Percentiles rank a stretch among this genome's conserved stretches.
These are phyloP conservation scores for Cryptus armator DNA, from an alignment of 2,888 invertebrate genomes.

Conservation along the genomic window DNA sequence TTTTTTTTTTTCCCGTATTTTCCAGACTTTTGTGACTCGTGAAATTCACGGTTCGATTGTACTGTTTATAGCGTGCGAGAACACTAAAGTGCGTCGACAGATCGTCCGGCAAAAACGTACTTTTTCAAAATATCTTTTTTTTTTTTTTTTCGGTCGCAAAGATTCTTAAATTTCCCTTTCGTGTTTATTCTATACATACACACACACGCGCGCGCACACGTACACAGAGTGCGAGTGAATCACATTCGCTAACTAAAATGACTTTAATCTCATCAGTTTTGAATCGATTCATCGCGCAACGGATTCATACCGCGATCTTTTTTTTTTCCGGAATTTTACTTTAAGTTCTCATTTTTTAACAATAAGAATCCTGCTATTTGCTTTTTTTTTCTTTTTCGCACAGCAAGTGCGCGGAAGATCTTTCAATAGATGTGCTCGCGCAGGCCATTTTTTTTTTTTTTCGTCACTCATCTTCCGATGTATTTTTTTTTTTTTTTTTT, in stretches of 20 bases:
- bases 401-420: conserved; percentile 30
- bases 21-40: background rate
- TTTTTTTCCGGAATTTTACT: conserved; percentile 37
- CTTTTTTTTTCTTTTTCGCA: conserved; percentile 28
- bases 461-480: conserved; percentile 8
- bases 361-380: conserved; percentile 34
- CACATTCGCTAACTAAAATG: conserved; percentile 12
- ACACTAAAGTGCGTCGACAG: conserved; percentile 19
- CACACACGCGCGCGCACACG: background rate
- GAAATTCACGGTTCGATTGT: conserved; percentile 27
- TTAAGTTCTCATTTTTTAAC: conserved; percentile 24
- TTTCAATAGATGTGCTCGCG: conserved; percentile 8
- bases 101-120: conserved; percentile 2
- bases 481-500: conserved; percentile 19
- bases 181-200: background rate
- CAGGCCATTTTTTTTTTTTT: background rate
- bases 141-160: conserved; percentile 15
- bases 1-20: too few relatives aligned
- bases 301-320: conserved; percentile 18
- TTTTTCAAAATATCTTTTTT: conserved; percentile 31
- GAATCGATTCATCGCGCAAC: conserved; percentile 24
- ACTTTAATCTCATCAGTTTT: conserved; percentile 13
- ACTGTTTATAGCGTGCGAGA: conserved; percentile 30
- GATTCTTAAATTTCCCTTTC: background rate
- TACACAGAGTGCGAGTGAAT: conserved; percentile 14